Conservation (phyloP, 2,888 invertebrate genomes). For the Ryuthela nishihirai region DNA sequence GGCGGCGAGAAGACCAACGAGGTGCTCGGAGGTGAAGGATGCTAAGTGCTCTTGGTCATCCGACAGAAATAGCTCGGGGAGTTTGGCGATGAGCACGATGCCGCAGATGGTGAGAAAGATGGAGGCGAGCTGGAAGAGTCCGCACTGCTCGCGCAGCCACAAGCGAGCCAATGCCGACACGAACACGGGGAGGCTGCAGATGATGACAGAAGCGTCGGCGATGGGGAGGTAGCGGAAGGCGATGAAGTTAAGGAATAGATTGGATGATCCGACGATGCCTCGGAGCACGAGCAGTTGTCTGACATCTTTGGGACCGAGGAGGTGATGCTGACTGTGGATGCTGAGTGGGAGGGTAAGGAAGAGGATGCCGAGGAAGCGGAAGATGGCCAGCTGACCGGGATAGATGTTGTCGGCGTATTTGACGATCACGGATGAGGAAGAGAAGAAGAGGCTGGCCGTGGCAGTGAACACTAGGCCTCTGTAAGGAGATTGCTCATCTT, state of each 20-base stretch:
- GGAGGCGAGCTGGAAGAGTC: constrained; percentile 76
- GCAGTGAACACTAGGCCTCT: constrained; percentile 11
- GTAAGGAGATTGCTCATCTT: too few species aligned
- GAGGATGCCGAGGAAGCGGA: constrained; percentile 79
- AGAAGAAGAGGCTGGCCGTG: constrained; percentile 64
- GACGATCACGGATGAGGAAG: constrained; percentile 84
- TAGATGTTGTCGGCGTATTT: constrained; percentile 75
- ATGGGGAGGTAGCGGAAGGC: constrained; percentile 87
- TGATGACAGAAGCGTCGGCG: constrained; percentile 84
- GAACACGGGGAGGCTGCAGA: constrained; percentile 88
- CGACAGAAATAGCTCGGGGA: constrained; percentile 68
- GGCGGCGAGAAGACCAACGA: constrained; percentile 78
- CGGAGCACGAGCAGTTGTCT: constrained; percentile 70
- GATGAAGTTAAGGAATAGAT: constrained; percentile 83
- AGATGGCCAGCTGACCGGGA: constrained; percentile 83
- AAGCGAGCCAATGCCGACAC: constrained; percentile 63
- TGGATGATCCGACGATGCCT: constrained; percentile 79
- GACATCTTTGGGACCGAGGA: constrained; percentile 70
- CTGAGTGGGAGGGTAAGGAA: constrained; percentile 83
- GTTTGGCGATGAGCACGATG: constrained; percentile 78
- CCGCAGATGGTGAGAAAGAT: constrained; percentile 78
- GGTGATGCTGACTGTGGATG: constrained; percentile 69
- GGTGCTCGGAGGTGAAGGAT: constrained; percentile 39
- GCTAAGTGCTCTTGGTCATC: background rate
- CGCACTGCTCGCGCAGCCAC: constrained; percentile 82